Base-by-base conservation (phyloP, 1,140 invertebrate species). In the Olivierus martensii region DNA sequence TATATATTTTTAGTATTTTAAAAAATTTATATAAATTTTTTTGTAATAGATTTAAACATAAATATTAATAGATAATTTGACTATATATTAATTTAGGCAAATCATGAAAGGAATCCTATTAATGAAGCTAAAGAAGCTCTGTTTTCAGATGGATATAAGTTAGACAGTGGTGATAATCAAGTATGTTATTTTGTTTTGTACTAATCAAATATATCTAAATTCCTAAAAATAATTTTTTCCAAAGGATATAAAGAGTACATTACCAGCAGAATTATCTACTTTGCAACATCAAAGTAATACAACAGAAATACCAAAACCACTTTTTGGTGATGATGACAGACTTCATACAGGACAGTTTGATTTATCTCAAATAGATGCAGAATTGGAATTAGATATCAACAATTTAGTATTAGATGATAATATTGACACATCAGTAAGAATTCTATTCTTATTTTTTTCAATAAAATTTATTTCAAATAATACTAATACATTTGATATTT, bases 91-190 rank as follows among this genome's bases (percentile, higher is more conserved):
- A 66, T 76, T 6, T 68, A 83, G 74, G 63, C 77, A 15, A 84
- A 84, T 64, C 69, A 74, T 53, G 82, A 87, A 42, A 72, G 85
- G 38, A 80, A 83, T 60, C 73, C 80, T 1, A 62, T 84, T 3
- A 79, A 81, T 54, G 86, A 89, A 66, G 81, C 86, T 76, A 67
- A 73, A 59, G 51, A 60, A 49, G 67, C 66, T 15, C 4, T 6
- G 9, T 28, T 28, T 28, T 28, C 28, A 28, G 28, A 28, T 6
- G 28, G 9, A 1, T 28, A 28, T 28, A 28, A 28, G 9, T 4
- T 28, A 9, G 28, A 28, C 4, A 28, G 9, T 28, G 28, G 9
- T 6, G 4, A 28, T 28, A 9, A 28, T 28, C 28, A 28, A 28
- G 28, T 28, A 28, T 28, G 4, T 28, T 6, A 28, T 28, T 28